These are phyloP conservation scores for Calosoma granatense DNA, from an alignment of 1,140 invertebrate species.

Conservation along the genomic window DNA sequence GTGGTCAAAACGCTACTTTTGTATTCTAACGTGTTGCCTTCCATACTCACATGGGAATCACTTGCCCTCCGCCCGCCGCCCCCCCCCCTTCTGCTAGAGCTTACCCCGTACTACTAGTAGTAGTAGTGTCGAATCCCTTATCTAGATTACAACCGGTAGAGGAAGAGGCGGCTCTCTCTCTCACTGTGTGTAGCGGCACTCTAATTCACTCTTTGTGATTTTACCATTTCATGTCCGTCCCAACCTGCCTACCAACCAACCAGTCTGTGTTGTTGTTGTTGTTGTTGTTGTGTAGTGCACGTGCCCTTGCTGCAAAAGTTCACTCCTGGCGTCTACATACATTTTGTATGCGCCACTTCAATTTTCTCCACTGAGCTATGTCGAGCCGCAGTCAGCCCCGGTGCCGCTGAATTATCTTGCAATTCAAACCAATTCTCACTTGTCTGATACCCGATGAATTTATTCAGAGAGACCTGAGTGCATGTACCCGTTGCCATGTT, in stretches of 20 bases:
- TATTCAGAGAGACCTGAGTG: constrained; percentile 2
- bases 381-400: not conserved
- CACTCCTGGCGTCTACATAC: not conserved
- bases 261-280: not conserved
- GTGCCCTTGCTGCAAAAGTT: not conserved
- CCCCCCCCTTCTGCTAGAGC: too few species aligned
- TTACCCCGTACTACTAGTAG: too few species aligned
- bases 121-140: not conserved
- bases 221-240: not conserved
- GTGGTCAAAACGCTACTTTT: constrained; percentile 25
- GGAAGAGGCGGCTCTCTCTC: too few species aligned
- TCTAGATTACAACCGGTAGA: not conserved
- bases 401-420: not conserved
- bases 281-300: too few species aligned
- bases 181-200: not conserved
- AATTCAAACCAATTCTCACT: constrained; percentile 5
- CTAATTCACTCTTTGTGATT: not conserved
- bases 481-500: not conserved
- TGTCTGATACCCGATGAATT: constrained; percentile 8
- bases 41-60: not conserved
- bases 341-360: constrained; percentile 1
- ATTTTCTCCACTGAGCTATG: not conserved
- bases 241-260: not conserved
- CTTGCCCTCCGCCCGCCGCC: too few species aligned
- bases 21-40: constrained; percentile 20